Conservation (phyloP, 1,140 invertebrate species). For the Drosophila orena region DNA sequence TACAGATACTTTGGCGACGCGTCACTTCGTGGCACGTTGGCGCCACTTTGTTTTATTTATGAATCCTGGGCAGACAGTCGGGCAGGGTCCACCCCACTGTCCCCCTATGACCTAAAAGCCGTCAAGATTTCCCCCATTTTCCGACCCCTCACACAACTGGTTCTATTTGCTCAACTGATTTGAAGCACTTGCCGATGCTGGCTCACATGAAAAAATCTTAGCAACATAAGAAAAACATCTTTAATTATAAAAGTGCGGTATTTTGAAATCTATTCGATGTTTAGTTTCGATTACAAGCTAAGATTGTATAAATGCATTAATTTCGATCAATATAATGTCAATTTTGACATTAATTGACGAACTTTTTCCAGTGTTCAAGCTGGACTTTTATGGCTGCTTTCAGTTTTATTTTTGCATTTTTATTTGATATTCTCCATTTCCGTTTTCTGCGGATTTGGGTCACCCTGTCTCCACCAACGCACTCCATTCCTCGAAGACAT, state of each 20-base stretch:
- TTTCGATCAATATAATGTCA: too few relatives aligned
- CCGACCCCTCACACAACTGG: conserved; percentile 15
- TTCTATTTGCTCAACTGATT: conserved; percentile 75
- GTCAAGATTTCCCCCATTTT: conserved; percentile 4
- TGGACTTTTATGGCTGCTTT: conserved; percentile 59
- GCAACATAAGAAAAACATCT: too few relatives aligned
- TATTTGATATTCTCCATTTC: conserved; percentile 74
- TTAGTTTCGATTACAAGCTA: too few relatives aligned
- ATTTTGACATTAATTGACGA: neutral
- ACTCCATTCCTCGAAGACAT: conserved; percentile 48
- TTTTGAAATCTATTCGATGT: too few relatives aligned
- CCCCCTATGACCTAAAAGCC: conserved; percentile 14
- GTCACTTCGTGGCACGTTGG: conserved; percentile 70
- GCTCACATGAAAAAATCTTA: conserved; percentile 2
- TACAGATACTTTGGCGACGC: conserved; percentile 44
- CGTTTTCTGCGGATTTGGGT: conserved; percentile 64
- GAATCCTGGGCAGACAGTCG: conserved; percentile 57
- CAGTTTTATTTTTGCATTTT: conserved; percentile 54
- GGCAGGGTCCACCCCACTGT: conserved; percentile 22
- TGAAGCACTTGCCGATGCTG: conserved; percentile 28
- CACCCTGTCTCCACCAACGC: conserved; percentile 56
- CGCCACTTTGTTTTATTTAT: conserved; percentile 81
- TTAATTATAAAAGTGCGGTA: neutral
- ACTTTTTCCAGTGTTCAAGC: conserved; percentile 1
- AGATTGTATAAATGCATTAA: neutral